These are phyloP conservation scores for Apostichopus leukothele DNA, from an alignment of 53 echinoderm and acorn worm species.

Conservation along the genomic window DNA sequence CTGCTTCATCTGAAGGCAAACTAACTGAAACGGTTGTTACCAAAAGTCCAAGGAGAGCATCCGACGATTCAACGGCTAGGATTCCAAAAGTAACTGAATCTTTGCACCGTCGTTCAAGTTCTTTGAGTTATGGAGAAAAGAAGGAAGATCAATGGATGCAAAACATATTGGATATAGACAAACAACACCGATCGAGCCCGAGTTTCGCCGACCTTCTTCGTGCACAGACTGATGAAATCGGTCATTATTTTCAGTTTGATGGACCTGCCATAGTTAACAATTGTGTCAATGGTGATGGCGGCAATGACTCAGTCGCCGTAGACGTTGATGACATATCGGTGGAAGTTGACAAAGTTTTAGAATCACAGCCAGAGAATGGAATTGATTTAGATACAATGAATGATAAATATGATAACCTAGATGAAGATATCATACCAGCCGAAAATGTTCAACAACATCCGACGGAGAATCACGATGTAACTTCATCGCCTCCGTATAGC, in stretches of 20 bases:
- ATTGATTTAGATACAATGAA: not conserved
- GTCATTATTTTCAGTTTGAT: not conserved
- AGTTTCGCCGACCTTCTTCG: conserved; percentile 9
- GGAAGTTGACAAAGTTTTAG: not conserved
- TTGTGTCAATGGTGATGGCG: not conserved
- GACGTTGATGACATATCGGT: not conserved
- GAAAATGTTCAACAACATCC: no score
- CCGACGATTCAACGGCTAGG: not conserved
- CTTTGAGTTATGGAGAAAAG: conserved; percentile 2
- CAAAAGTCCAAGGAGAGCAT: conserved; percentile 12
- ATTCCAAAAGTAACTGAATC: not conserved
- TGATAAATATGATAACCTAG: not conserved
- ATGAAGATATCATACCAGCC: no score
- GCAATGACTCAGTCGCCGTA: not conserved
- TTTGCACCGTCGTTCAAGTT: conserved; percentile 14
- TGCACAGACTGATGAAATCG: not conserved
- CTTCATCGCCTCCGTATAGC: no score
- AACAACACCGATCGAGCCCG: not conserved
- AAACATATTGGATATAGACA: conserved; percentile 28
- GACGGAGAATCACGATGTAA: no score
- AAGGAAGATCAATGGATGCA: conserved; percentile 37
- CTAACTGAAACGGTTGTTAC: not conserved
- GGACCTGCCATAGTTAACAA: not conserved
- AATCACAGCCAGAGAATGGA: not conserved
- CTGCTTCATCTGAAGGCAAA: not conserved